Base-by-base conservation (phyloP, 1,140 invertebrate species). In the Cotesia typhae region DNA sequence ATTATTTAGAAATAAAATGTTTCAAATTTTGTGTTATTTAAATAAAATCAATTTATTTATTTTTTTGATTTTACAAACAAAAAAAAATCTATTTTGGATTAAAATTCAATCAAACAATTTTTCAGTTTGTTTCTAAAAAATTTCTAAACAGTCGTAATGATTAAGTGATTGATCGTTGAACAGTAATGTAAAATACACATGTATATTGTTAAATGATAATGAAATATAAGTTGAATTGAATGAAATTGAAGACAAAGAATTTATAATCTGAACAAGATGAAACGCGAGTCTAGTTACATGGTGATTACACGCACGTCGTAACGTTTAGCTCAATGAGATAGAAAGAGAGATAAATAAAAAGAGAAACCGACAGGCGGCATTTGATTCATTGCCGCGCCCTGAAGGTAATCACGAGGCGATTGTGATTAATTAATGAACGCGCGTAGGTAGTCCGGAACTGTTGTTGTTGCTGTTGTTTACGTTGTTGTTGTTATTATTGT, bases 341-440 rank as follows among this genome's bases (percentile, higher is more conserved):
- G 28, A 71, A 60, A 28, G 69, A 63, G 35, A 14, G 61, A 65
- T 60, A 65, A 28, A 67, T 14, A 37, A 14, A 65, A 52, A 61
- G 53, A 67, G 52, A 55, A 38, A 61, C 17, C 52, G 47, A 5
- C 14, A 66, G 35, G 28, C 51, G 28, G 65, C 71, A 36, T 72
- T 72, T 72, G 71, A 72, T 72, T 72, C 71, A 72, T 72, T 65
- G 70, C 70, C 61, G 70, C 70, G 55, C 55, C 64, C 65, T 51
- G 65, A 67, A 63, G 60, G 71, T 72, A 72, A 72, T 72, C 71
- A 65, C 71, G 17, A 59, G 71, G 65, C 65, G 71, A 72, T 72
- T 72, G 71, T 72, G 71, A 72, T 72, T 72, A 72, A 72, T 72
- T 72, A 67, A 72, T 47, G 65, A 67, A 72, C 66, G 35, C 64